Evolutionary conservation across 2,797 vertebrate species (phyloP), one percentile per base, ranked within the genome.

Genomic region (Erethizon dorsatum): DNA sequence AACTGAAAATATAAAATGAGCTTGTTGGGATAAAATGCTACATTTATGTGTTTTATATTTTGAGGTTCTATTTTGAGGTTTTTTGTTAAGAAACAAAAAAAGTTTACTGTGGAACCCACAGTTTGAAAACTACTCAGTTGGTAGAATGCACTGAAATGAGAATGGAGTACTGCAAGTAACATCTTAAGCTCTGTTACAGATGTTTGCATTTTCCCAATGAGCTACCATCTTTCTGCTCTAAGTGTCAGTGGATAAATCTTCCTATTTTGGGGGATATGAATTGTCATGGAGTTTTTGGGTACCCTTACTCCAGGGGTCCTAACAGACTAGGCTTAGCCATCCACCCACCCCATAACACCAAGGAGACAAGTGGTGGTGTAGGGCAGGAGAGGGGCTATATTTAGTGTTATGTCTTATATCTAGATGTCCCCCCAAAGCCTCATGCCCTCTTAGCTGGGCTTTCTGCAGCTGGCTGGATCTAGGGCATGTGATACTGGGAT

Each of bases 1-100:
- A 61, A 45, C 50, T 75, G 88, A 83, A 96, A 95, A 50, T 69
- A 80, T 4, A 52, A 88, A 89, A 33, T 63, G 84, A 54, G 26
- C 71, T 28, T 83, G 41, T 65, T 94, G 83, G 26, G 52, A 61
- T 80, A 54, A 73, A 75, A 73, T 94, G 52, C 5, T 73, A 1
- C 6, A 82, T 93, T 87, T 92, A 71, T 93, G 63, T 18, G 50
- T 31, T 69, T 89, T 87, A 28, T 47, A 8, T 87, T 45, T 85
- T 65, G 75, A 86, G 41, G 5, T 45, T 79, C 24, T 56, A 22
- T 57, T 22, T 57, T 57, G 18, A 57, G 20, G 20, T 28, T 67
- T 67, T 15, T 67, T 65, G 63, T 47, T 4, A 47, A 52, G 79
- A 37, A 45, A 57, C 47, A 50, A 33, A 28, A n/a, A 88, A 77